phyloP scores from a whole-genome alignment of 2,888 invertebrate genomes.

The Plagodis dolabraria region DNA sequence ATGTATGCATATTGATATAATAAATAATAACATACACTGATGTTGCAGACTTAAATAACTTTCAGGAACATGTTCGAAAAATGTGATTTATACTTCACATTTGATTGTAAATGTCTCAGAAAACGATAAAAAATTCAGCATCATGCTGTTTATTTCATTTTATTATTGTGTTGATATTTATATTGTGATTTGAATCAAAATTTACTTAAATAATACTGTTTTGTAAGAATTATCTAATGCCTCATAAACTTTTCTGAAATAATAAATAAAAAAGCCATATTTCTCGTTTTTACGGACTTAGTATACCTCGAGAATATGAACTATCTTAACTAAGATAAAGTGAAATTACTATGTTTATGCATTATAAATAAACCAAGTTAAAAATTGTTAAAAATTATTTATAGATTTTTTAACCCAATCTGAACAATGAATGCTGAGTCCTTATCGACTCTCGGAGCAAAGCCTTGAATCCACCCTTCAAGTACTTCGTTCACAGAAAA shows the following conservation, averaged over 20 bases:
- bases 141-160: not conserved
- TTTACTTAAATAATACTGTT: too few relatives aligned
- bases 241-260: too few relatives aligned
- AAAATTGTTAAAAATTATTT: constrained; percentile 26
- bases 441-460: constrained; percentile 43
- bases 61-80: not conserved
- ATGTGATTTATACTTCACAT: constrained; percentile 8
- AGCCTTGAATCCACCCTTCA: constrained; percentile 33
- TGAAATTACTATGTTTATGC: constrained; percentile 3
- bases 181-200: too few relatives aligned
- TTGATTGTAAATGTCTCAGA: not conserved
- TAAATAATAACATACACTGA: too few relatives aligned
- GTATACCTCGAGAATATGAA: not conserved
- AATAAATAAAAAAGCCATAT: too few relatives aligned
- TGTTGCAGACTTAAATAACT: too few relatives aligned
- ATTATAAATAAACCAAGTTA: constrained; percentile 35
- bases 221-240: too few relatives aligned
- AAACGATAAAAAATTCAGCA: constrained; percentile 12
- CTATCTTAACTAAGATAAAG: not conserved
- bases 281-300: too few relatives aligned
- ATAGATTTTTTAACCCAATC: constrained; percentile 39
- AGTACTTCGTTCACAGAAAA: constrained; percentile 22
- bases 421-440: constrained; percentile 47
- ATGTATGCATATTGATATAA: too few relatives aligned
- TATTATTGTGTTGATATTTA: constrained; percentile 3